Base-by-base conservation (phyloP, 2,888 invertebrate genomes). In the Dicycla oo region DNA sequence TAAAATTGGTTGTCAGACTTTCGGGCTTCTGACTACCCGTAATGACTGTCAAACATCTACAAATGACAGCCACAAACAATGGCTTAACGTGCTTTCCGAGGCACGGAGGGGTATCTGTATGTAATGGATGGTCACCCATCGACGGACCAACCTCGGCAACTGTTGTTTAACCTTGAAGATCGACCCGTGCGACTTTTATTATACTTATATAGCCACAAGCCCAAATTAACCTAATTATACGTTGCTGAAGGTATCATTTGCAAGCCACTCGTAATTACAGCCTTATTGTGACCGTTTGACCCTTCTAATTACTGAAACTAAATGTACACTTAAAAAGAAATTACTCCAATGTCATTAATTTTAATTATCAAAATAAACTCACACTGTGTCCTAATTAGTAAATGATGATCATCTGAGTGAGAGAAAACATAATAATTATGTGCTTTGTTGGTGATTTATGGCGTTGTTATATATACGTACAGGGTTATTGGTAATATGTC, bases 281-380 rank as follows among this genome's bases (percentile, higher is more conserved):
- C n/a, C 34, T 63, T 26, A 47, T 30, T 45, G 64, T 54, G 45
- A 63, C 45, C 38, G 45, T 58, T 53, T 40, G 73, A 62, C 73
- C 57, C 43, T 38, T 1, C 20, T 53, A 62, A 73, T 82, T 62
- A 75, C 45, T 45, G 3, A 66, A 40, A 40, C 60, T 40, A 11
- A 43, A 43, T 13, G 40, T 43, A 43, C 40, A 43, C 40, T 43
- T 43, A 43, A 43, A 43, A 43, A 43, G 40, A 43, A 43, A 43
- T 43, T 43, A 43, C 40, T 43, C 4, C 40, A 40, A 11, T 13
- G 57, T 71, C 73, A 81, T 84, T 81, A 75, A 78, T 75, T 79
- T 76, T 70, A 78, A 78, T 72, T 65, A 82, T 62, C 34, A 49
- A 76, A 78, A 71, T 69, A 73, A 61, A 70, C 73, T 66, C 38